Percentiles rank a stretch among this genome's conserved stretches.
Evolutionary conservation across 2,888 invertebrate genomes (phyloP).

Genomic region (Smittia aterrima): DNA sequence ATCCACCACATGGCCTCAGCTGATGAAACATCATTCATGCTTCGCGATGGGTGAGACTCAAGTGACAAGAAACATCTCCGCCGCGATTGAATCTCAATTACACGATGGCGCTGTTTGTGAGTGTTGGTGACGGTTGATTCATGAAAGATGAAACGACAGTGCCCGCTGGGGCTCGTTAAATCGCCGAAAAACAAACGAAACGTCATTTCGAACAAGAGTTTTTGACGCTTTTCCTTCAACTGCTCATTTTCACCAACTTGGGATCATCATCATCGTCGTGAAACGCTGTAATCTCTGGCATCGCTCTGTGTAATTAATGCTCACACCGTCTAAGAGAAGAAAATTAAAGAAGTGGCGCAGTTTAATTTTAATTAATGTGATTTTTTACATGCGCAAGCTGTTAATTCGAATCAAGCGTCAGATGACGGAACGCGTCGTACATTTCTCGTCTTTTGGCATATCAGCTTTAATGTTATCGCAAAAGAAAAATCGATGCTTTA

Average conservation of each 20-base stretch:
- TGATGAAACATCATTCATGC: conserved; percentile 5
- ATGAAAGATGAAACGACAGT: too few relatives aligned
- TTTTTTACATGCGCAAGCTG: not conserved
- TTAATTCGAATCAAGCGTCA: not conserved
- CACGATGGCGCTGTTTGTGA: too few relatives aligned
- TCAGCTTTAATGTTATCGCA: conserved; percentile 27
- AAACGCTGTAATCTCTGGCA: not conserved
- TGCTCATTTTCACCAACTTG: not conserved
- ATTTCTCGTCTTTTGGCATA: conserved; percentile 12
- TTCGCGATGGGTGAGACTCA: not conserved
- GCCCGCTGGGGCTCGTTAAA: too few relatives aligned
- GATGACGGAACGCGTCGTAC: not conserved
- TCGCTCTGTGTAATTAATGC: not conserved
- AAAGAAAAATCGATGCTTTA: conserved; percentile 33
- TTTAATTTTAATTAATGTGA: conserved; percentile 25
- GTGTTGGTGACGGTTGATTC: too few relatives aligned
- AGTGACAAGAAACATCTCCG: not conserved
- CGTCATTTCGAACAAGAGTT: too few relatives aligned
- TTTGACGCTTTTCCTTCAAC: too few relatives aligned
- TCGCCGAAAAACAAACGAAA: too few relatives aligned
- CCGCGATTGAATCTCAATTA: too few relatives aligned
- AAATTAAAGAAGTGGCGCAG: not conserved
- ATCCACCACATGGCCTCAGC: conserved; percentile 28
- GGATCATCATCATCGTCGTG: too few relatives aligned
- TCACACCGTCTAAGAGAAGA: too few relatives aligned